A percentile compares a stretch with the other conserved stretches of the same genome.
Evolutionary conservation across 2,113 vertebrate species (phyloP).

Genomic region (Cyanoliseus patagonus): DNA sequence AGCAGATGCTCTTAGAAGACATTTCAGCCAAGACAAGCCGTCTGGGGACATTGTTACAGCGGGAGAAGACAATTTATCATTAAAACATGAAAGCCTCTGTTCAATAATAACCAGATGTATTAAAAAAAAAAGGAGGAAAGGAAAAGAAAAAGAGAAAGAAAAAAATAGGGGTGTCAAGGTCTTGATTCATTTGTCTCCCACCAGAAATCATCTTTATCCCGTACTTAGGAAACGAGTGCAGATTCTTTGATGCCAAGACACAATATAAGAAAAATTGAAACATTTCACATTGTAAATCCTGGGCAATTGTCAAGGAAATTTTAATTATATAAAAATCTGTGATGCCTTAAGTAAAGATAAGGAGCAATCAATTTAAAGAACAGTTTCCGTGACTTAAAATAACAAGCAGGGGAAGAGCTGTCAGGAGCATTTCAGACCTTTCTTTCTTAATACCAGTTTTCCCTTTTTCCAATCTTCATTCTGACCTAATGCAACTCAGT

Average conservation of each 20-base stretch:
- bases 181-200: conserved; percentile 80
- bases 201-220: conserved; percentile 76
- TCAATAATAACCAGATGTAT: conserved; percentile 95
- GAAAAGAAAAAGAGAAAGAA: conserved; percentile 51
- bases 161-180: conserved; percentile 78
- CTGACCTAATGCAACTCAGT: not conserved
- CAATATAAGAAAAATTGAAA: conserved; percentile 72
- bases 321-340: conserved; percentile 63
- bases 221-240: conserved; percentile 65
- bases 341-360: conserved; percentile 40
- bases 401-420: not conserved
- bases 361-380: conserved; percentile 17
- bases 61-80: conserved; percentile 85
- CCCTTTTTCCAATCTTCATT: not conserved
- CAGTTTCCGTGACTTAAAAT: not conserved
- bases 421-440: not conserved
- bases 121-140: conserved; percentile 33
- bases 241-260: conserved; percentile 74
- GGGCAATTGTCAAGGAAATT: conserved; percentile 66
- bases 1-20: conserved; percentile 84
- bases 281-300: conserved; percentile 78
- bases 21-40: conserved; percentile 73
- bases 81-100: conserved; percentile 85
- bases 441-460: not conserved
- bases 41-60: conserved; percentile 81